Base-by-base conservation (phyloP, 2,797 vertebrate genomes). In the Catharus ustulatus region DNA sequence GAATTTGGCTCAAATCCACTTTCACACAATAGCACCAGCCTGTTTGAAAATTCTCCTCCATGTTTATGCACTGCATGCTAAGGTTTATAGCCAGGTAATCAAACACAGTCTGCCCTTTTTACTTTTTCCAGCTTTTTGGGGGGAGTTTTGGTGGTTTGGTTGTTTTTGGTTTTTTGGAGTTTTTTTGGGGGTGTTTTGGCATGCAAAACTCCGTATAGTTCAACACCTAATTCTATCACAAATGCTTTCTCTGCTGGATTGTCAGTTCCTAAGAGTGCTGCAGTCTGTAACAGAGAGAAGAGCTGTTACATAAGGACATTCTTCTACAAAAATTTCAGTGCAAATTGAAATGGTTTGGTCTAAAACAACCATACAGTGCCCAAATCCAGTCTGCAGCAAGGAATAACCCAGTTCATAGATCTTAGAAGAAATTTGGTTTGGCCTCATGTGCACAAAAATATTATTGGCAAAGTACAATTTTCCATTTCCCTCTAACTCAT, bases 71-170 rank as follows among this genome's bases (percentile, higher is more conserved):
- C 54, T 45, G 59, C 48, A 55, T 36, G 61, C 59, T 71, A 84
- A 85, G 45, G 51, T 83, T 96, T 90, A 96, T 68, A 91, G 84
- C 51, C 55, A 62, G 26, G 72, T 89, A 95, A 93, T 92, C 71
- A 96, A 77, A 92, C 38, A 78, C 64, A 87, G 77, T 63, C 52
- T 90, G 69, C 15, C 45, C 32, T 91, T 81, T 63, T 68, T 61
- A 68, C 12, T 58, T 89, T 59, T 79, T 72, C 42, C 27, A 62
- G 29, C 4, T 30, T 66, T 17, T 51, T 57, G 32, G 52, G 51
- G n/a, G 4, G 34, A 34, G 34, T 15, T 48, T 64, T 40, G 18
- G 52, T 30, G 32, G 13, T 27, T 20, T 27, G 5, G 5, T 26
- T 10, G 4, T 48, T 46, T 13, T 48, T 49, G 27, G 23, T 15